Base-by-base conservation (phyloP, 2,888 invertebrate genomes). In the Endotricha flammealis region DNA sequence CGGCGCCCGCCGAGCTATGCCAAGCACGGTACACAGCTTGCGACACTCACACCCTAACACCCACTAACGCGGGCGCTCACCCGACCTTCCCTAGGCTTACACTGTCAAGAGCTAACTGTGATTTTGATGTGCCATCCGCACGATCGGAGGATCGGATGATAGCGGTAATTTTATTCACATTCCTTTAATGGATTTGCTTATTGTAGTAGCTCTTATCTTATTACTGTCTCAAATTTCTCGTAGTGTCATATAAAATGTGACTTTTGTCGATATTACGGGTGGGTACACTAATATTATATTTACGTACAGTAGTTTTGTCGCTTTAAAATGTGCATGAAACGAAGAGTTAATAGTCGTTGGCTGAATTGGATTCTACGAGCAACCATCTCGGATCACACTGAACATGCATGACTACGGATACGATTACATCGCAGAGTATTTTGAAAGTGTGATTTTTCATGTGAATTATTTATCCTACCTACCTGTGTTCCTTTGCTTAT, bases 211-310 rank as follows among this genome's bases (percentile, higher is more conserved):
- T 83, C 83, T 70, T 80, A 68, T 75, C 75, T 80, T 73, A 76
- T 81, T 74, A 78, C 81, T 80, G 82, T 83, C 79, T 82, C 82
- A 78, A 79, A 75, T 77, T 79, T 78, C 77, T 80, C 70, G 81
- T 82, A 82, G 83, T 80, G 75, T 80, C 76, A 73, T 73, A 61
- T 63, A 50, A 61, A 60, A 72, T 70, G 76, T 71, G 77, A 74
- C 62, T 65, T 68, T 53, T 76, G 78, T 79, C 82, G 80, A 79
- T 79, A 70, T 46, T 53, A 73, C 70, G 83, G 83, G 82, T 85
- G 83, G 83, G 85, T 83, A 82, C 82, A 81, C 82, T 83, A 81
- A 82, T 82, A 74, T 80, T 80, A 76, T 80, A 74, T 81, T 78
- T 82, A 81, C 81, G 78, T 83, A 81, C 68, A 76, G 85, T 85